Evolutionary conservation across 1,140 invertebrate genomes (phyloP), one percentile per base, ranked within the genome.

Genomic region (Pantala flavescens): DNA sequence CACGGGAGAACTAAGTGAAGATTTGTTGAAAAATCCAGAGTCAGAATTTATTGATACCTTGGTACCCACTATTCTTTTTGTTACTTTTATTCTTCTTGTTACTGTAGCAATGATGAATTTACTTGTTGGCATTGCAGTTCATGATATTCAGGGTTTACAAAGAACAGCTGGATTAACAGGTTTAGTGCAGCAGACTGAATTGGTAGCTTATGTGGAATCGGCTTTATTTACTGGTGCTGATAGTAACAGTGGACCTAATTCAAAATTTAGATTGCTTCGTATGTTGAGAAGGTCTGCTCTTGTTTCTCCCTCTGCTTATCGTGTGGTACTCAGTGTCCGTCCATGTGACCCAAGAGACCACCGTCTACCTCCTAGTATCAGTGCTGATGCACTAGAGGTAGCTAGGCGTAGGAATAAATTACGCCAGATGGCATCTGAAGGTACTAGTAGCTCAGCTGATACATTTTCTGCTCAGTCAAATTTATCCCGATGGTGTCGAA

Each of bases 61-160:
- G 14, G n/a, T 63, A 36, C 0, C 73, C 49, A 70, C 70, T 80
- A 83, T 92, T 7, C 89, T 89, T 0, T 92, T 91, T 79, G 86
- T 90, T 16, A 79, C 91, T 0, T 93, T 93, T 78, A 80, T 93
- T 0, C 81, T 93, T 12, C 90, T 93, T 77, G 90, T 93, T 1
- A 91, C 91, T 7, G 91, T 93, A 19, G 90, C 93, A 11, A 81
- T 93, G 24, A 93, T 93, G 91, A 93, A 93, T 82, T 81, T 93
- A 0, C 79, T 93, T 0, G 89, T 93, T 16, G 91, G 91, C 77
- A 91, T 93, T 75, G 91, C 91, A 0, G 91, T 93, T 0, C 89
- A 91, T 75, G 91, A 93, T 80, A 93, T 93, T 72, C 90, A 92
- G 77, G 89, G 10, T 0, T 81, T 92, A 0, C 89, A 91, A 76